phyloP scores from a whole-genome alignment of 2,797 vertebrate species.

The Tiaroga cobitis region DNA sequence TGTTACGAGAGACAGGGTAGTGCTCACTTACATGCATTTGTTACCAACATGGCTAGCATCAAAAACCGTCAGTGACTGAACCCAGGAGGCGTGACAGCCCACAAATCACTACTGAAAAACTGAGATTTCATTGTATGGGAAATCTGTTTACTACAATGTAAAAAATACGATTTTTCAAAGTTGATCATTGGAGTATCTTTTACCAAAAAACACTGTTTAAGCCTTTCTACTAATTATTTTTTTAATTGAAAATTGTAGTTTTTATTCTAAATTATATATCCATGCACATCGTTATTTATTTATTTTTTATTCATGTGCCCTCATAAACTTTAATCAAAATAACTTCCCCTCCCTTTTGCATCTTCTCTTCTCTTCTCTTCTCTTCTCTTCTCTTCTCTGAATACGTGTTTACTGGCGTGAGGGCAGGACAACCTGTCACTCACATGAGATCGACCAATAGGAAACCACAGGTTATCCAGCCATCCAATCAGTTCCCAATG shows the following conservation, averaged over 20 bases:
- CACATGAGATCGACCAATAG: background rate
- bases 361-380: no score
- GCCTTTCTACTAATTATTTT: background rate
- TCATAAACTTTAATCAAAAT: background rate
- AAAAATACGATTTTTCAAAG: background rate
- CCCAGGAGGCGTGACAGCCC: background rate
- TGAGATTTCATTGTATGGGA: background rate
- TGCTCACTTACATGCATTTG: constrained; percentile 44
- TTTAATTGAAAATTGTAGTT: background rate
- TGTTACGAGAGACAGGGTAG: constrained; percentile 34
- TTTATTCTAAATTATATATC: background rate
- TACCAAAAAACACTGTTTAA: background rate
- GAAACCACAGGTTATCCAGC: background rate
- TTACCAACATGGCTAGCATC: constrained; percentile 30
- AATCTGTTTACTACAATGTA: background rate
- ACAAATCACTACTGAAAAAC: background rate
- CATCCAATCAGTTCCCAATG: background rate
- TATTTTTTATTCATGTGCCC: background rate
- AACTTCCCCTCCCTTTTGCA: background rate
- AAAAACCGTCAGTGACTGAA: constrained; percentile 26
- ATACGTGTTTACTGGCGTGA: background rate
- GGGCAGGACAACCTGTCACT: no score
- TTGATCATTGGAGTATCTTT: background rate
- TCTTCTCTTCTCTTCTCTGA: background rate
- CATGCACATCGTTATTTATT: background rate